Evolutionary conservation across 2,888 invertebrate genomes (phyloP).

Genomic region (Drosophila fulvimacula): DNA sequence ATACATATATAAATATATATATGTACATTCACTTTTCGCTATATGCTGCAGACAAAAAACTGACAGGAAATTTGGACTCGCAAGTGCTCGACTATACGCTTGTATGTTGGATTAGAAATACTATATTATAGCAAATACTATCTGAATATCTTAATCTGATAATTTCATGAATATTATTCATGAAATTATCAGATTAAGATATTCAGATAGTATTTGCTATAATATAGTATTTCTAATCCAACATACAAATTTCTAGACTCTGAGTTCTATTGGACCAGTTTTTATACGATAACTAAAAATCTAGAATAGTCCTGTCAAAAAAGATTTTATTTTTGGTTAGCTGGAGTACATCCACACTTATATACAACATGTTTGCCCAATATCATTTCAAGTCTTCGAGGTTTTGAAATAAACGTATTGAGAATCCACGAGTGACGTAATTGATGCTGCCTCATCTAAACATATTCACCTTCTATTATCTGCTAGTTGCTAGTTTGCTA

Average conservation of each 20-base stretch:
- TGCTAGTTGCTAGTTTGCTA: neutral
- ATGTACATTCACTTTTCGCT: slow-evolving; percentile 59
- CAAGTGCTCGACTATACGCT: neutral
- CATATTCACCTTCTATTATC: neutral
- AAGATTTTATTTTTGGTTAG: neutral
- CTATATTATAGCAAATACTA: too few species aligned
- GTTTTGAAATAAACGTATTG: neutral
- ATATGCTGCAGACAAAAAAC: slow-evolving; percentile 16
- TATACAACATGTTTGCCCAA: neutral
- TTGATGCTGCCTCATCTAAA: neutral
- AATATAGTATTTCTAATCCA: too few species aligned
- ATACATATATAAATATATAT: slow-evolving; percentile 27
- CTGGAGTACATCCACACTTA: neutral
- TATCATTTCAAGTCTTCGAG: neutral
- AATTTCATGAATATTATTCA: too few species aligned
- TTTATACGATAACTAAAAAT: neutral
- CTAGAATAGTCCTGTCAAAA: neutral
- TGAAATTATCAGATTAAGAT: too few species aligned
- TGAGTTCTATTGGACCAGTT: neutral
- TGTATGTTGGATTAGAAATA: too few species aligned
- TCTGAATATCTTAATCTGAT: too few species aligned
- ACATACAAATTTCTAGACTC: too few species aligned
- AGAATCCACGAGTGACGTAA: neutral
- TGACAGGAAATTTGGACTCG: neutral
- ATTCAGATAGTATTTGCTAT: too few species aligned